Conservation (phyloP, 2,797 vertebrate genomes). For the Mus caroli region DNA sequence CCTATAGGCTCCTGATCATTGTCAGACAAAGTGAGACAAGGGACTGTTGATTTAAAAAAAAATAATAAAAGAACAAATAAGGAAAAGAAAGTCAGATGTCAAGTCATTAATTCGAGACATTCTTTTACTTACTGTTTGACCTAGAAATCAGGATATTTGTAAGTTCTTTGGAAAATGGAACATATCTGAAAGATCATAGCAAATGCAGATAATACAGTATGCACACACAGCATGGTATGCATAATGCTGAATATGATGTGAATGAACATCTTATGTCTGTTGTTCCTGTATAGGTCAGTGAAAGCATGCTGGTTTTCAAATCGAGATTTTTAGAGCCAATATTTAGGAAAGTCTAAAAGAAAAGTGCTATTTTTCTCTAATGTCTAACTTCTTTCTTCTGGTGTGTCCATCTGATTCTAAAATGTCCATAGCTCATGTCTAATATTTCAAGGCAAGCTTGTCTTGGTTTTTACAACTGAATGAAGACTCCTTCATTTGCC, state of each 20-base stretch:
- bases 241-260: not conserved
- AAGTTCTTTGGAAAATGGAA: not conserved
- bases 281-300: not conserved
- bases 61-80: not conserved
- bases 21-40: not conserved
- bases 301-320: conserved; percentile 22
- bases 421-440: not conserved
- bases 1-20: not conserved
- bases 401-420: not conserved
- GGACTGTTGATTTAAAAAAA: not conserved
- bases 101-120: not conserved
- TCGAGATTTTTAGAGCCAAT: not conserved
- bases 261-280: not conserved
- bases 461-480: not conserved
- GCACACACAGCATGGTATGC: not conserved
- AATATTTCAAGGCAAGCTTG: not conserved
- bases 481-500: not conserved
- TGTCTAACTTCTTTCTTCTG: conserved; percentile 6
- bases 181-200: not conserved
- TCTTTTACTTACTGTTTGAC: not conserved
- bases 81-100: not conserved
- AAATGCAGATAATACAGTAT: not conserved
- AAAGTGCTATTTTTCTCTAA: conserved; percentile 4
- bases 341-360: conserved; percentile 30
- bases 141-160: not conserved